Base-by-base conservation (phyloP, 2,113 vertebrate species). In the Mungos mungo region DNA sequence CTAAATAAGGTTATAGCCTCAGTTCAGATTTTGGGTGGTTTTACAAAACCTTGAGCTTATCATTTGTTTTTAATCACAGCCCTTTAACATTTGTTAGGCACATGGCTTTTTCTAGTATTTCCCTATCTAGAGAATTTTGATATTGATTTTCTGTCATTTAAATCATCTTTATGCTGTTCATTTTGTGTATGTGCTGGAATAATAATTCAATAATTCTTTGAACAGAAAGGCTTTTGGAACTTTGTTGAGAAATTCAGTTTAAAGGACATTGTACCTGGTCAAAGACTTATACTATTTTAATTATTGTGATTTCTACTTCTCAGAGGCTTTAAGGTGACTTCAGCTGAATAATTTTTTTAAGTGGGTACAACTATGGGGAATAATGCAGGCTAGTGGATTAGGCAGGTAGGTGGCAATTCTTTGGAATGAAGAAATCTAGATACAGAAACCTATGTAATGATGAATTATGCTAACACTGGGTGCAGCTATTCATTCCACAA, bases 51-150 rank as follows among this genome's bases (percentile, higher is more conserved):
- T 90, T 76, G 69, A 63, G 19, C 6, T 94, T 88, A 94, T 95
- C 88, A 80, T 81, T 98, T 76, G 57, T 92, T 94, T 92, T 95
- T 95, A 92, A 94, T 95, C 84, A 95, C 2, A 60, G 41, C 3
- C 74, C 47, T 87, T 87, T 82, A 86, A 79, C 54, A 84, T 66
- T 57, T 93, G 52, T 72, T 65, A 92, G 45, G 50, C 57, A 81
- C 18, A 38, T 60, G 83, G 50, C 16, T 88, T 35, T 84, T 93
- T 72, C 18, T 65, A 16, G 38, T 18, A n/a, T 41, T 25, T 45
- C 79, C 35, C 3, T 80, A 5, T 91, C 86, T 89, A 65, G 86
- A 96, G 69, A 85, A 77, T 47, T 95, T 63, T 68, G 25, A 57
- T 86, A 33, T 33, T 66, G 90, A 79, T 77, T 66, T 92, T 85